These are phyloP conservation scores for Pterophyllum scalare DNA, from an alignment of 2,113 vertebrate species.

Conservation along the genomic window DNA sequence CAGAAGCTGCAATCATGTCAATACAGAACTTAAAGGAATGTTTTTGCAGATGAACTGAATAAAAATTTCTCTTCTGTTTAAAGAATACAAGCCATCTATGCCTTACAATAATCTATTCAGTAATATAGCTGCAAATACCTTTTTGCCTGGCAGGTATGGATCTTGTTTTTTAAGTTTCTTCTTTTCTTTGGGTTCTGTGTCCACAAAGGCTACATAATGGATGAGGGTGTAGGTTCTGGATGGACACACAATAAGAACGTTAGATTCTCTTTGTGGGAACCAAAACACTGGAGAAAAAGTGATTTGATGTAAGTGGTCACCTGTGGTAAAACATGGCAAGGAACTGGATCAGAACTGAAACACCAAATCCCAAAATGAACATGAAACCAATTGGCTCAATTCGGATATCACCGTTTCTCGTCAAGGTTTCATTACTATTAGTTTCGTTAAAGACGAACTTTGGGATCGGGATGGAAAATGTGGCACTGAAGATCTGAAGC, in stretches of 20 bases:
- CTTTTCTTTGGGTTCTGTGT: constrained; percentile 39
- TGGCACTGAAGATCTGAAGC: constrained; percentile 38
- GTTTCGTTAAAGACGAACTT: no score
- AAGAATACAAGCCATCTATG: background rate
- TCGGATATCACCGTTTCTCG: accelerated
- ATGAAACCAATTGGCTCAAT: constrained; percentile 63
- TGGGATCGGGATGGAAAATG: constrained; percentile 54
- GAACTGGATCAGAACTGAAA: constrained; percentile 56
- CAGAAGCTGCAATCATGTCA: no score
- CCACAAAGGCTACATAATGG: constrained; percentile 68
- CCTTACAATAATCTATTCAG: background rate
- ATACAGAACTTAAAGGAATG: no score
- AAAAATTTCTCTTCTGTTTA: background rate
- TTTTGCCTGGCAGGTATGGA: background rate
- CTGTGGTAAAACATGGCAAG: constrained; percentile 71
- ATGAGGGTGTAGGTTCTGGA: constrained; percentile 66
- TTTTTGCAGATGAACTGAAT: no score
- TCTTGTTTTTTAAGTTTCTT: background rate
- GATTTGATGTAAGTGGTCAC: constrained; percentile 22
- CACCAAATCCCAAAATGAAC: constrained; percentile 65
- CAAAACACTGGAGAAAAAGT: background rate
- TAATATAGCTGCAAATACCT: constrained; percentile 21
- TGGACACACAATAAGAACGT: background rate
- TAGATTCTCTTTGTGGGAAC: background rate
- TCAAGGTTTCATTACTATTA: no score